Conservation (phyloP, 2,113 vertebrate genomes). For the Verasper variegatus region DNA sequence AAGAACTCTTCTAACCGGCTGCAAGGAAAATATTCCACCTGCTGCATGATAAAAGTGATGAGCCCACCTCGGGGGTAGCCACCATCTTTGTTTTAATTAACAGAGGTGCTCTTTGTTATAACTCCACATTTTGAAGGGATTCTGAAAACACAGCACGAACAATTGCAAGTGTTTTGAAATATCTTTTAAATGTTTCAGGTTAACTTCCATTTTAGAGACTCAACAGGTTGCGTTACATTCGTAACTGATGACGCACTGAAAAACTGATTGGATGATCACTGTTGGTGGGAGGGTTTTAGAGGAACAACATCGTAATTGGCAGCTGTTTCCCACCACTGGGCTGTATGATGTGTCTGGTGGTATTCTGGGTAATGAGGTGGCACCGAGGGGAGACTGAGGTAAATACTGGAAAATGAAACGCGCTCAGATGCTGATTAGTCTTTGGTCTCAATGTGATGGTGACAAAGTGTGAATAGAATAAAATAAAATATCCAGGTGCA, state of each 20-base stretch:
- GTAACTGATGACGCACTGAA: too few relatives aligned
- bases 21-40: too few relatives aligned
- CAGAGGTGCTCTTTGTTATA: too few relatives aligned
- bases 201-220: not conserved
- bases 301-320: not conserved
- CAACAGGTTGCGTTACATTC: not conserved
- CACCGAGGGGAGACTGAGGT: constrained; percentile 33
- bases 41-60: too few relatives aligned
- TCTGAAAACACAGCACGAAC: too few relatives aligned
- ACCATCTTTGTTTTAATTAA: too few relatives aligned
- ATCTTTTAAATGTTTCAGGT: not conserved
- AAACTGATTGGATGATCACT: not conserved
- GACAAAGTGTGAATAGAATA: constrained; percentile 5
- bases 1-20: too few relatives aligned
- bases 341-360: not conserved
- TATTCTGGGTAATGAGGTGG: not conserved
- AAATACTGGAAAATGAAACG: constrained; percentile 18
- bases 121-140: too few relatives aligned
- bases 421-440: constrained; percentile 53
- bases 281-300: constrained; percentile 5
- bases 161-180: too few relatives aligned
- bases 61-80: too few relatives aligned
- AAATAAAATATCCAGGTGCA: constrained; percentile 1
- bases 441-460: constrained; percentile 73
- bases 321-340: not conserved